Conservation (phyloP, 2,888 invertebrate genomes). For the Aproaerema taeniolella region DNA sequence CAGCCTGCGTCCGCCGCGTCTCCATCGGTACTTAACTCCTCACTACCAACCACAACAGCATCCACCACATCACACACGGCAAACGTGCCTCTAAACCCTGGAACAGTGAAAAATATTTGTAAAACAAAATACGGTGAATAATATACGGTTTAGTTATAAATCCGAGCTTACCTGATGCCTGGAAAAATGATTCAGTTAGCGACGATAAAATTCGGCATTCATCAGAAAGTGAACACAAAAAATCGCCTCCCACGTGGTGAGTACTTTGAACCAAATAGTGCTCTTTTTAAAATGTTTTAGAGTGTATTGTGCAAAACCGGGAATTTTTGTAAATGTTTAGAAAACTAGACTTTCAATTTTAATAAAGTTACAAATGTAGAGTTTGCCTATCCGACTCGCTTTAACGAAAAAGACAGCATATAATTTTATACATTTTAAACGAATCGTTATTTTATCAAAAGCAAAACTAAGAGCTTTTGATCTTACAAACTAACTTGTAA, state of each 20-base stretch:
- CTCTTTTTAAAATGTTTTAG: not conserved
- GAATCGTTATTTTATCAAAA: no score
- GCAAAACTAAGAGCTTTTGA: no score
- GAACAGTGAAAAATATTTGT: constrained; percentile 42
- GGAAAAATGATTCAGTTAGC: constrained; percentile 80
- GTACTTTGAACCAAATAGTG: constrained; percentile 67
- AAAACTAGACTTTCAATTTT: no score
- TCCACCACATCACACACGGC: constrained; percentile 41
- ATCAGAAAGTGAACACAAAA: constrained; percentile 74
- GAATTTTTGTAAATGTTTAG: no score
- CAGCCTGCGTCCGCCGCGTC: constrained; percentile 74
- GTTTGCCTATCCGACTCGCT: no score
- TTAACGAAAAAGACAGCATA: no score
- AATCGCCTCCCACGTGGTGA: constrained; percentile 66
- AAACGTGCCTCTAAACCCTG: constrained; percentile 32
- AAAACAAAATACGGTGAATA: constrained; percentile 36
- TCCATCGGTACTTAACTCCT: constrained; percentile 70
- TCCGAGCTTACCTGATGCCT: constrained; percentile 29
- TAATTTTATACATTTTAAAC: no score
- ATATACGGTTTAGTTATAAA: constrained; percentile 22
- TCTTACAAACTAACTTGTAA: no score
- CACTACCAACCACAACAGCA: constrained; percentile 21
- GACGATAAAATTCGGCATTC: constrained; percentile 80
- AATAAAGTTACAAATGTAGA: no score
- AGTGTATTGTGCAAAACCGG: no score